A percentile compares a stretch with the other conserved stretches of the same genome.
Conservation (phyloP, 2,113 vertebrate species). For the Terrapene triunguis region DNA sequence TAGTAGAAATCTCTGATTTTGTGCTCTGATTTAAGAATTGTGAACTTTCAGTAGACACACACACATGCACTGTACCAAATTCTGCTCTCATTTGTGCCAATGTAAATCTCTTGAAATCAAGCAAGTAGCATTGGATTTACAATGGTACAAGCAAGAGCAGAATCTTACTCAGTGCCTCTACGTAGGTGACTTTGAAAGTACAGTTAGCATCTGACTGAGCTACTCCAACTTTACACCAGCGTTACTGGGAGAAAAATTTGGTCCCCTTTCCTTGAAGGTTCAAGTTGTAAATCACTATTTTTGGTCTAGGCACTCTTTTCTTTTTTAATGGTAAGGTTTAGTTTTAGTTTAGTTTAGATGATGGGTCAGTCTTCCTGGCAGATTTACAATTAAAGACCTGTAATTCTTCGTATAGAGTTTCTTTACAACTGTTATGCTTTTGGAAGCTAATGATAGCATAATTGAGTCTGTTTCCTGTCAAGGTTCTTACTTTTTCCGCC, state of each 20-base stretch:
- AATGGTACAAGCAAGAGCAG: neutral
- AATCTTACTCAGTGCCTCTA: neutral
- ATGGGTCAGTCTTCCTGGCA: neutral
- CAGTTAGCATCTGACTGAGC: neutral
- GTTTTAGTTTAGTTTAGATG: neutral
- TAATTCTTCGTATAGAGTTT: neutral
- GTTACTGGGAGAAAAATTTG: neutral
- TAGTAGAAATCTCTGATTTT: neutral
- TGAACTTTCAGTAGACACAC: neutral
- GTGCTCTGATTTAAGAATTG: neutral
- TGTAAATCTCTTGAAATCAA: neutral
- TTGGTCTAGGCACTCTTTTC: neutral
- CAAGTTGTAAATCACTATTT: neutral
- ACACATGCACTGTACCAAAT: neutral
- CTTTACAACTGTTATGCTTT: neutral
- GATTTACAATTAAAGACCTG: neutral
- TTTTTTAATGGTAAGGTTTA: neutral
- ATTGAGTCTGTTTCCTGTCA: neutral
- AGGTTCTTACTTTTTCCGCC: neutral
- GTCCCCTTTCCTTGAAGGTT: neutral
- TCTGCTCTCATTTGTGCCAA: neutral
- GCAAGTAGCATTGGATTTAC: neutral
- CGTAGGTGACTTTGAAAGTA: neutral
- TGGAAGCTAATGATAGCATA: neutral
- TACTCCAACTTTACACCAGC: neutral